phyloP scores from a whole-genome alignment of 2,797 vertebrate species.

The Sus cebifrons region DNA sequence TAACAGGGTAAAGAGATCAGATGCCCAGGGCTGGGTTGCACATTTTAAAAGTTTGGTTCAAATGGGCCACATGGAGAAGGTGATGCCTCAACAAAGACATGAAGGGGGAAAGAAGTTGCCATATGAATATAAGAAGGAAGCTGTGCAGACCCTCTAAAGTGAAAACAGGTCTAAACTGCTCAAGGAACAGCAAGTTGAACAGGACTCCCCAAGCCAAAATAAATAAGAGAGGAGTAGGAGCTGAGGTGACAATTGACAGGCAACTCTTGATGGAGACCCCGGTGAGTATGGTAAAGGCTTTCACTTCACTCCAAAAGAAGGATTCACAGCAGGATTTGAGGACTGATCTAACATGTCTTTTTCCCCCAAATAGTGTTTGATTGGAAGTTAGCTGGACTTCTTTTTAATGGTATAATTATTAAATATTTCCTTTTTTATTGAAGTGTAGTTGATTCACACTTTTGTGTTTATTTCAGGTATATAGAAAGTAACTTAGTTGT shows the following conservation, averaged over 20 bases:
- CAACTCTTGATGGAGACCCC: rapidly evolving
- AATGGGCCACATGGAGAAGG: background rate
- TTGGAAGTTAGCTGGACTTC: no score
- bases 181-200: background rate
- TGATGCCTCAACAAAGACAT: background rate
- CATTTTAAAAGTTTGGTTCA: background rate
- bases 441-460: no score
- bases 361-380: no score
- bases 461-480: no score
- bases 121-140: background rate
- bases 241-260: no score
- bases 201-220: background rate
- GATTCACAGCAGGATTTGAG: background rate
- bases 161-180: background rate
- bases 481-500: no score
- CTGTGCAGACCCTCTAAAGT: background rate
- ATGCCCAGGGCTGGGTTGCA: background rate
- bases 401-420: no score
- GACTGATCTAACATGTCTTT: background rate
- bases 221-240: background rate
- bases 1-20: background rate
- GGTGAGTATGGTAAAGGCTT: background rate
- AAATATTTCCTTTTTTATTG: no score
- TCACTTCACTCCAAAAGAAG: background rate
- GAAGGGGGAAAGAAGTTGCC: background rate